Conservation (phyloP, 1,140 invertebrate genomes). For the Globodera ellingtonae region DNA sequence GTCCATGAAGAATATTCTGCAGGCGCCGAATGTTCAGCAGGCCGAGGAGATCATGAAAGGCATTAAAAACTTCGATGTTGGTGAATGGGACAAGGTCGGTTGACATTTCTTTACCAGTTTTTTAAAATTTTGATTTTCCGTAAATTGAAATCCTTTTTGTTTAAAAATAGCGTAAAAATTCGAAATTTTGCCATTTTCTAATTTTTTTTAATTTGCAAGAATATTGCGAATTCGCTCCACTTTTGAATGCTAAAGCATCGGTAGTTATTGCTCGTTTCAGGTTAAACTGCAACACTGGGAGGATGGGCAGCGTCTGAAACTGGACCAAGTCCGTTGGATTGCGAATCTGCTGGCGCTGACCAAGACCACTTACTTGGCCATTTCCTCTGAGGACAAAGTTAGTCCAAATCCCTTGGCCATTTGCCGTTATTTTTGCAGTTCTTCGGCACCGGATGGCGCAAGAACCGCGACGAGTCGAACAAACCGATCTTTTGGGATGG, state of each 20-base stretch:
- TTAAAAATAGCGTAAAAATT: neutral
- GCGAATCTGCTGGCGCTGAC: conserved; percentile 49
- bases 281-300: conserved; percentile 50
- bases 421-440: conserved; percentile 27
- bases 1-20: conserved; percentile 53
- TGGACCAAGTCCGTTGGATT: conserved; percentile 55
- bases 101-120: conserved; percentile 13
- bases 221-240: too few relatives aligned
- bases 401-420: neutral
- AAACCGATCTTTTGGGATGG: conserved; percentile 61
- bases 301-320: conserved; percentile 50
- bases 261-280: conserved; percentile 31
- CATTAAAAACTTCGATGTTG: conserved; percentile 53
- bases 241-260: too few relatives aligned
- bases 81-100: conserved; percentile 51
- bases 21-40: conserved; percentile 39
- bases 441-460: conserved; percentile 60
- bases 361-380: conserved; percentile 50
- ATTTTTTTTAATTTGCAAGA: neutral
- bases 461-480: conserved; percentile 60
- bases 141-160: too few relatives aligned
- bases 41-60: conserved; percentile 55
- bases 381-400: conserved; percentile 57
- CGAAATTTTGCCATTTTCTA: conserved; percentile 13
- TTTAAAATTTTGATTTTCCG: too few relatives aligned